Conservation (phyloP, 2,797 vertebrate genomes). For the Nyctalus aviator region DNA sequence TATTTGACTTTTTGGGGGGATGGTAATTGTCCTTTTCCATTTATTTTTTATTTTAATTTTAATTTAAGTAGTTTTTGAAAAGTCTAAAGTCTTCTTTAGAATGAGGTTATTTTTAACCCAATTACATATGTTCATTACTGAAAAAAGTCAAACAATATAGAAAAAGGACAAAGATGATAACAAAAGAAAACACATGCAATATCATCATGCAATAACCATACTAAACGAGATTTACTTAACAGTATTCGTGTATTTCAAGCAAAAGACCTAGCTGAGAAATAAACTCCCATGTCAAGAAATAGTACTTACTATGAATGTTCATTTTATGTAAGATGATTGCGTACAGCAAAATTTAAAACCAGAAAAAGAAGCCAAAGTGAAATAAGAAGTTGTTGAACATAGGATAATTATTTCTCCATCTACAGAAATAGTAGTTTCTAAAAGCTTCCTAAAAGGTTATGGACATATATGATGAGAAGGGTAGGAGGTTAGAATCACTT, state of each 20-base stretch:
- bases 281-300: not conserved
- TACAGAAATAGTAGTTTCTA: not conserved
- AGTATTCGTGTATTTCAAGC: not conserved
- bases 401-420: not conserved
- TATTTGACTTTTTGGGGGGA: not conserved
- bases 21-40: not conserved
- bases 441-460: not conserved
- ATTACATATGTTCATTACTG: not conserved
- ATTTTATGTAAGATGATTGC: not conserved
- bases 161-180: not conserved
- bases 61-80: conserved; percentile 24
- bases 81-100: not conserved
- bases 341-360: not conserved
- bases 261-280: not conserved
- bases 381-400: not conserved
- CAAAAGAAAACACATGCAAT: not conserved
- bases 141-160: not conserved
- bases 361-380: conserved; percentile 34
- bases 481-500: not conserved
- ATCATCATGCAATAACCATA: not conserved
- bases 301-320: not conserved
- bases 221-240: not conserved
- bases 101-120: conserved; percentile 6
- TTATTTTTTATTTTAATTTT: not conserved
- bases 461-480: not conserved